phyloP scores from a whole-genome alignment of 1,140 invertebrate species.

The Aethina tumida region DNA sequence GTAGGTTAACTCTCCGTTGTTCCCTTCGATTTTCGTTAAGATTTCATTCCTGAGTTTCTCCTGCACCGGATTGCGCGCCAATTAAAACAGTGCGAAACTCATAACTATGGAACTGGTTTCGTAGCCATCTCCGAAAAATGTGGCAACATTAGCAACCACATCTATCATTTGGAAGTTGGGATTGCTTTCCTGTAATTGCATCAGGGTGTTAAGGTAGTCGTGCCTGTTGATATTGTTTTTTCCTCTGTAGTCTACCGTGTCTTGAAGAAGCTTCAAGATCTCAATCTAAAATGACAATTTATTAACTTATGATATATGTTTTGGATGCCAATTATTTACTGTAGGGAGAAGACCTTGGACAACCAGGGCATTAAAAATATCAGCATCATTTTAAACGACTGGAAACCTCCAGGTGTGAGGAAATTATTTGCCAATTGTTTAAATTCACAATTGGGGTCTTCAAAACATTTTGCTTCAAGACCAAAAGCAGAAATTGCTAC shows the following conservation, averaged over 20 bases:
- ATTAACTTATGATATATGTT: too few relatives aligned
- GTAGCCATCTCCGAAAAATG: conserved; percentile 14
- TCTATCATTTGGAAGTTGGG: too few relatives aligned
- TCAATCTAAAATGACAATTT: too few relatives aligned
- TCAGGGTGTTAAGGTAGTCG: too few relatives aligned
- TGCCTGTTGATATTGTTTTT: too few relatives aligned
- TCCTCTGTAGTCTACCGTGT: too few relatives aligned
- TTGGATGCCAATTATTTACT: too few relatives aligned
- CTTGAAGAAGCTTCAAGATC: too few relatives aligned
- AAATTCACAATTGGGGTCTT: conserved; percentile 11
- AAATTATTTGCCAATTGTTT: conserved; percentile 6
- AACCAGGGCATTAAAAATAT: not conserved
- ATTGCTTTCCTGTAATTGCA: too few relatives aligned
- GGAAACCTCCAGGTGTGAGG: not conserved
- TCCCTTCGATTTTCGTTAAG: conserved; percentile 2
- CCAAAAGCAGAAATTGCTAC: conserved; percentile 17
- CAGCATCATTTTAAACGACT: not conserved
- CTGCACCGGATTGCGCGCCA: conserved; percentile 10
- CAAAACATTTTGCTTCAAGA: conserved; percentile 14
- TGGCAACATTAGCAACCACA: conserved; percentile 6
- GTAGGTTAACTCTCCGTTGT: conserved; percentile 11
- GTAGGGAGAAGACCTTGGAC: too few relatives aligned
- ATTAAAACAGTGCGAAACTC: conserved; percentile 6
- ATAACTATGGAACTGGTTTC: conserved; percentile 12
- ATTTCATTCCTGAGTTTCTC: conserved; percentile 12